Evolutionary conservation across 2,113 vertebrate genomes (phyloP).

Genomic region (Todiramphus chloris): DNA sequence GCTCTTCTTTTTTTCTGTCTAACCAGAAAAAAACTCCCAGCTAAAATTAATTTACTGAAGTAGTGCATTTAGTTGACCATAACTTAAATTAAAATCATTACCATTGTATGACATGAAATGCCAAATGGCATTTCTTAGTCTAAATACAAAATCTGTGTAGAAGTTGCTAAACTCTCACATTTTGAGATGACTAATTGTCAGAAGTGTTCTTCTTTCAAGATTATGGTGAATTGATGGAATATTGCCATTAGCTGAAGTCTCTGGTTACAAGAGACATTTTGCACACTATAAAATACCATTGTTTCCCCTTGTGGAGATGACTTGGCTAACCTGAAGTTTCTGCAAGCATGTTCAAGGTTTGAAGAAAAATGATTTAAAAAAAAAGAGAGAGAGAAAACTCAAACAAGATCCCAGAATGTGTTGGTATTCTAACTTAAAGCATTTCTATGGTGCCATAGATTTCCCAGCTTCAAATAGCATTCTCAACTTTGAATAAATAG

Average conservation of each 20-base stretch:
- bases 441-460: not conserved
- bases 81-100: not conserved
- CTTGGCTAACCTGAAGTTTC: not conserved
- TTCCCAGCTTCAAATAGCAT: not conserved
- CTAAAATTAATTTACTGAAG: not conserved
- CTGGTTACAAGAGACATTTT: not conserved
- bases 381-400: not conserved
- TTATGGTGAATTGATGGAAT: not conserved
- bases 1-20: not conserved
- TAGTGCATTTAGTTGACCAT: not conserved
- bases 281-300: not conserved
- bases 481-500: not conserved
- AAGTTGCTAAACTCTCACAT: not conserved
- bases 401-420: not conserved
- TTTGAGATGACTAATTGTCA: not conserved
- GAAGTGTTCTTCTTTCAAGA: not conserved
- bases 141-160: not conserved
- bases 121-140: not conserved
- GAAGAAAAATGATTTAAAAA: not conserved
- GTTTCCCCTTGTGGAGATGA: not conserved
- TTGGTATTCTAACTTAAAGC: not conserved
- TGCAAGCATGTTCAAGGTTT: not conserved
- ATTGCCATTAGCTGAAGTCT: not conserved
- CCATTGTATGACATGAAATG: not conserved
- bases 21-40: not conserved